Conservation (phyloP, 2,888 invertebrate species). For the Euplexia lucipara region DNA sequence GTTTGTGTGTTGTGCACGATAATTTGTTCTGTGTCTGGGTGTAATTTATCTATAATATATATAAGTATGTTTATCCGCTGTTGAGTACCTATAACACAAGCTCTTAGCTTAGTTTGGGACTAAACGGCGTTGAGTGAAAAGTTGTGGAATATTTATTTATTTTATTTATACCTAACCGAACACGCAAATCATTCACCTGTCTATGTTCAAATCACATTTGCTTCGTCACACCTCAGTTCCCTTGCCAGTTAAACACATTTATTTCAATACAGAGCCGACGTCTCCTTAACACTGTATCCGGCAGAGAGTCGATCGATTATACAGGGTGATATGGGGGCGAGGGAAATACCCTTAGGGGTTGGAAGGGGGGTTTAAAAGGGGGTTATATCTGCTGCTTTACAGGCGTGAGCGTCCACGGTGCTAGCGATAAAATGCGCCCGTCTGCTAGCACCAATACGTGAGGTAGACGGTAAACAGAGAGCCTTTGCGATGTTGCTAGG, state of each 20-base stretch:
- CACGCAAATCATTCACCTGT: conserved; percentile 11
- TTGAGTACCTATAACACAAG: too few relatives aligned
- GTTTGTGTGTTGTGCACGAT: too few relatives aligned
- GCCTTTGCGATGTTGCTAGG: neutral
- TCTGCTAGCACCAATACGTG: conserved; percentile 51
- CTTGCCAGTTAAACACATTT: conserved; percentile 41
- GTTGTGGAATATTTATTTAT: too few relatives aligned
- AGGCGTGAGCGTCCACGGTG: conserved; percentile 71
- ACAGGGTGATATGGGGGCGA: conserved; percentile 71
- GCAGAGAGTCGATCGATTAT: conserved; percentile 78
- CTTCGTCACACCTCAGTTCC: conserved; percentile 13
- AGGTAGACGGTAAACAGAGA: conserved; percentile 32
- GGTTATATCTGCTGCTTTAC: conserved; percentile 73
- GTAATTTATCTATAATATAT: too few relatives aligned
- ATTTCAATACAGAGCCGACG: conserved; percentile 54
- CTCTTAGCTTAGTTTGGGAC: too few relatives aligned
- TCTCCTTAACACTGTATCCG: conserved; percentile 67
- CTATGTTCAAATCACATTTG: conserved; percentile 45
- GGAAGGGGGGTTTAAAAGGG: conserved; percentile 56
- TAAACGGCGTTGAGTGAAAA: too few relatives aligned
- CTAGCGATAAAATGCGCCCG: conserved; percentile 70
- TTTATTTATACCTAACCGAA: too few relatives aligned
- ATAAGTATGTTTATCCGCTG: too few relatives aligned
- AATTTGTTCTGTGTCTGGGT: too few relatives aligned
- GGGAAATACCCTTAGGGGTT: conserved; percentile 66